Evolutionary conservation across 2,888 invertebrate species (phyloP), one percentile per base, ranked within the genome.

Genomic region (Corythucha ciliata): DNA sequence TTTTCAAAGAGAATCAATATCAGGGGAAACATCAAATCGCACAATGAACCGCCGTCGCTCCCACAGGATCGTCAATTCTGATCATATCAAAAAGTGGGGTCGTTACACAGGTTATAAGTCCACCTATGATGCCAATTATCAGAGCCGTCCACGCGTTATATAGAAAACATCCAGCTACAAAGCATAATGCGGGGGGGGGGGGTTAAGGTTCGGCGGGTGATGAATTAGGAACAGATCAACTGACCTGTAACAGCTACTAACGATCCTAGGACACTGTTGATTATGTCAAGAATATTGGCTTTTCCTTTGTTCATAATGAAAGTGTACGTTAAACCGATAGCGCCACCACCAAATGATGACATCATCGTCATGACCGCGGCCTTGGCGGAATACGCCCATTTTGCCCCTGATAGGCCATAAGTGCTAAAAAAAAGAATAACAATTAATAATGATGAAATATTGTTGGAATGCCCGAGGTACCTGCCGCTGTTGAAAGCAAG

Each of bases 401-500:
- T 87, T 4, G 81, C 77, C 0, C 86, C 88, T 56, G 83, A 81
- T 6, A 85, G 77, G 70, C 75, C 75, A 61, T 73, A 74, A 2
- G 74, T 74, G 56, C 72, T 72, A 58, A 74, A 56, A 10, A 59
- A 18, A 25, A n/a, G n/a, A n/a, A 2, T 14, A 39, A 41, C 0
- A 29, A 29, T 29, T 20, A 18, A 16, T 16, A 40, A 21, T 40
- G 6, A 44, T 44, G 18, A 7, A 16, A 8, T 40, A 6, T 12
- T 10, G 10, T 21, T 10, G n/a, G n/a, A n/a, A 41, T n/a, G 26
- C n/a, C 10, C 3, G 27, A 16, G 48, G 40, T 52, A 67, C 67
- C 88, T 89, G 12, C 93, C 93, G 45, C 92, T 91, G 69, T 92
- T 92, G 66, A 93, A 93, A 0, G 91, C 92, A 48, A 94, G 71